A percentile compares a stretch with the other conserved stretches of the same genome.
Conservation (phyloP, 2,888 invertebrate genomes). For the Limnephilus marmoratus region DNA sequence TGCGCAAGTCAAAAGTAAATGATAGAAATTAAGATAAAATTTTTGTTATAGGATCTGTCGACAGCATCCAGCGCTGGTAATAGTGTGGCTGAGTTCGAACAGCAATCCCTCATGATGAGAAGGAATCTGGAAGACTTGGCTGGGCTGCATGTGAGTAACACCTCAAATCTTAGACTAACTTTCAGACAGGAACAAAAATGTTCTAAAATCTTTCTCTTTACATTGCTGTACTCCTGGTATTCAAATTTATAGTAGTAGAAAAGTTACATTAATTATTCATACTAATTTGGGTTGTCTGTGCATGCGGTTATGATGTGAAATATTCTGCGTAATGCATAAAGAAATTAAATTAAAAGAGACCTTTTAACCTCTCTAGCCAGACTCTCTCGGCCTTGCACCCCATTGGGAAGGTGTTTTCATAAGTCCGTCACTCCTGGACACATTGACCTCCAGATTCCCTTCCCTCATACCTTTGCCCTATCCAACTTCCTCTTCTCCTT, state of each 20-base stretch:
- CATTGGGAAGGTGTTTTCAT: no score
- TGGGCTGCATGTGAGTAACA: slow-evolving; percentile 62
- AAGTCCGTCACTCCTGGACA: no score
- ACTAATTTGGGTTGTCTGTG: no score
- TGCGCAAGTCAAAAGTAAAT: no score
- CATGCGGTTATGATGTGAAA: no score
- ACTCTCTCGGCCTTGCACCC: no score
- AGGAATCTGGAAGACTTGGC: slow-evolving; percentile 76
- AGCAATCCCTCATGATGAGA: slow-evolving; percentile 75
- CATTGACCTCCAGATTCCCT: no score
- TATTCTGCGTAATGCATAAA: no score
- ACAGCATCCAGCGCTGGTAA: slow-evolving; percentile 75
- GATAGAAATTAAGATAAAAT: background rate
- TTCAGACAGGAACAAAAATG: background rate
- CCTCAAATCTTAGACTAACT: background rate
- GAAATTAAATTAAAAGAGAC: no score
- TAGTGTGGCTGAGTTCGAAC: slow-evolving; percentile 76
- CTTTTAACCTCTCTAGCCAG: no score
- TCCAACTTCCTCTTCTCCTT: no score
- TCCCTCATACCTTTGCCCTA: no score
- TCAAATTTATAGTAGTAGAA: background rate
- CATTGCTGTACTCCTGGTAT: background rate
- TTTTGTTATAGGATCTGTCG: slow-evolving; percentile 72
- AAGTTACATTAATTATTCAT: background rate
- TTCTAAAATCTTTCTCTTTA: background rate